A percentile compares a stretch with the other conserved stretches of the same genome.
Conservation (phyloP, 1,140 invertebrate species). For the Drosophila quadrilineata region DNA sequence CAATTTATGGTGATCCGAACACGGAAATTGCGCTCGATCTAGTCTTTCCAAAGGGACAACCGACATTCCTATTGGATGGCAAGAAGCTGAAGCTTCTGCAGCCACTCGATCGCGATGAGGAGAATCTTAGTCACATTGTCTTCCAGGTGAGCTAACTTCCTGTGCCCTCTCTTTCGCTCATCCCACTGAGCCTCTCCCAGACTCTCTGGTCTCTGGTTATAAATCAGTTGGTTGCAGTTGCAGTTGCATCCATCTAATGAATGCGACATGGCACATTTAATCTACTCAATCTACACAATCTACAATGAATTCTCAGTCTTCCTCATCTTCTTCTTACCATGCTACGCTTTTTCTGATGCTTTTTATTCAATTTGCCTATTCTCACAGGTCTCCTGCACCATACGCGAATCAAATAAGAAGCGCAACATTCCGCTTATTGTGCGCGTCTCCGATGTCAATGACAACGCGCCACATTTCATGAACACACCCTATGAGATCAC, state of each 20-base stretch:
- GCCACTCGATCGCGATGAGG: constrained; percentile 92
- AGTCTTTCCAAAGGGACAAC: constrained; percentile 88
- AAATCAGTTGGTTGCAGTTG: constrained; percentile 6
- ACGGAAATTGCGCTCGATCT: constrained; percentile 90
- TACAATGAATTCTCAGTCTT: constrained; percentile 13
- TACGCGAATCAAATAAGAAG: constrained; percentile 88
- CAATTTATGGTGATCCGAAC: constrained; percentile 90
- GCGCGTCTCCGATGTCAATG: constrained; percentile 94
- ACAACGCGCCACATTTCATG: constrained; percentile 91
- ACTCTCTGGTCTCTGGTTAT: constrained; percentile 2
- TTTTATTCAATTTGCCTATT: not conserved
- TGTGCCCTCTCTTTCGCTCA: not conserved
- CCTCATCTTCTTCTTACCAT: too few relatives aligned
- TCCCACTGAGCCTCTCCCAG: not conserved
- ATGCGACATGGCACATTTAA: constrained; percentile 27
- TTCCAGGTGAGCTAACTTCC: constrained; percentile 86
- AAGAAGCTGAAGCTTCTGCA: constrained; percentile 89
- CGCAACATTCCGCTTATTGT: constrained; percentile 93
- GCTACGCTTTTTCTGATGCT: constrained; percentile 1
- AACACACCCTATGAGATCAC: constrained; percentile 91
- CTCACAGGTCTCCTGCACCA: constrained; percentile 88
- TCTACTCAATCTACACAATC: constrained; percentile 9
- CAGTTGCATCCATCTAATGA: constrained; percentile 25
- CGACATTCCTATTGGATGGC: constrained; percentile 90
- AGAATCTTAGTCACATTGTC: constrained; percentile 92